A percentile compares a stretch with the other conserved stretches of the same genome.
Conservation (phyloP, 2,113 vertebrate genomes). For the Sclerurus mexicanus region DNA sequence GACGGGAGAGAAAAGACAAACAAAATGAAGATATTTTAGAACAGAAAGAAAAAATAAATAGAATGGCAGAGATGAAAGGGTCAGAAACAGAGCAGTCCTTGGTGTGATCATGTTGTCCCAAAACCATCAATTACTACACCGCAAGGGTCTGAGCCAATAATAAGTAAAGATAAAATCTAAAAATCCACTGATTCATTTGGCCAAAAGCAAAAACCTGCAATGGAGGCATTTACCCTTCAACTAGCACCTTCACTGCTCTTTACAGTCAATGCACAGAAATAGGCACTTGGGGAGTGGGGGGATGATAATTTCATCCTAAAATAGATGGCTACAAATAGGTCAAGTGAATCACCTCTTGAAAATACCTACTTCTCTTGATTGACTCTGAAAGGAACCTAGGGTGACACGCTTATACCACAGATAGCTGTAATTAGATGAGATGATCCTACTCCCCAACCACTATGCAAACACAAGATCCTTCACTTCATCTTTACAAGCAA, state of each 20-base stretch:
- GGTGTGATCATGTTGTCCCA: not conserved
- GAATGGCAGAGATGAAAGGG: not conserved
- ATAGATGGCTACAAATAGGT: slow-evolving; percentile 26
- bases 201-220: not conserved
- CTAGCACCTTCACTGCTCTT: not conserved
- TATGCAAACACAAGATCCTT: not conserved
- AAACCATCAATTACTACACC: not conserved
- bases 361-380: not conserved
- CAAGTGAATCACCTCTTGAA: slow-evolving; percentile 26
- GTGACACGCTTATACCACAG: not conserved
- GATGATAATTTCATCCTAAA: not conserved
- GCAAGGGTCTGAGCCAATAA: not conserved
- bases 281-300: not conserved
- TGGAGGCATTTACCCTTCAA: not conserved
- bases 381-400: not conserved
- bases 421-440: not conserved
- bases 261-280: not conserved
- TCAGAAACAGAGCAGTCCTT: not conserved
- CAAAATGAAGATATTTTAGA: not conserved
- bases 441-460: not conserved
- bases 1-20: not conserved
- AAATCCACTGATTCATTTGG: not conserved
- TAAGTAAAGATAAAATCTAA: not conserved
- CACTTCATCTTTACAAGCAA: not conserved
- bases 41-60: not conserved